Evolutionary conservation across 1,140 invertebrate genomes (phyloP).

Genomic region (Dinothrombium tinctorium): DNA sequence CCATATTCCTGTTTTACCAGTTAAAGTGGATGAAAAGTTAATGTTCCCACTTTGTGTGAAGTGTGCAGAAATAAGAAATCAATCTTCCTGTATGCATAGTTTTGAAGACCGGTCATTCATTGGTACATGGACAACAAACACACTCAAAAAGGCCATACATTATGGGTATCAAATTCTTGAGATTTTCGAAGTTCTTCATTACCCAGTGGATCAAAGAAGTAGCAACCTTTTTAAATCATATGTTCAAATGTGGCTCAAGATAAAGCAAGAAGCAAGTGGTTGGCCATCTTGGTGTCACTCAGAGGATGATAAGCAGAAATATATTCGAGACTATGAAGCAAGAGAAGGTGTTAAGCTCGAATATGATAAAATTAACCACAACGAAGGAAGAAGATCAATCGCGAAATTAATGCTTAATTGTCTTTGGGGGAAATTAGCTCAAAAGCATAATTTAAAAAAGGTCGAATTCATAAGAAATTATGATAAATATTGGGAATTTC

Average conservation of each 20-base stretch:
- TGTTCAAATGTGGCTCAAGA: slow-evolving; percentile 6
- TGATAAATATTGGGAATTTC: slow-evolving; percentile 16
- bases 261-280: slow-evolving; percentile 12
- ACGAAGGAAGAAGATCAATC: slow-evolving; percentile 16
- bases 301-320: slow-evolving; percentile 16
- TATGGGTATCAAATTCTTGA: too few relatives aligned
- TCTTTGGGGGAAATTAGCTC: slow-evolving; percentile 18
- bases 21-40: background rate
- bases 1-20: background rate
- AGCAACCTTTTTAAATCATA: too few relatives aligned
- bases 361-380: slow-evolving; percentile 17
- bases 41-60: background rate
- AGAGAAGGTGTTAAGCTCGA: slow-evolving; percentile 21
- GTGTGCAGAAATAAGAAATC: too few relatives aligned
- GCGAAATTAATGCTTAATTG: background rate
- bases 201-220: too few relatives aligned
- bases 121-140: too few relatives aligned
- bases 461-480: slow-evolving; percentile 15
- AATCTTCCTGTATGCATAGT: too few relatives aligned
- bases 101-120: too few relatives aligned
- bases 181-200: too few relatives aligned
- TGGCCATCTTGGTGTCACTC: slow-evolving; percentile 17
- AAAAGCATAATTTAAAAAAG: slow-evolving; percentile 4
- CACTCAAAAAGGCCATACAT: too few relatives aligned
- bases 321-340: slow-evolving; percentile 18